Evolutionary conservation across 2,113 vertebrate genomes (phyloP).

Genomic region (Bucco capensis): DNA sequence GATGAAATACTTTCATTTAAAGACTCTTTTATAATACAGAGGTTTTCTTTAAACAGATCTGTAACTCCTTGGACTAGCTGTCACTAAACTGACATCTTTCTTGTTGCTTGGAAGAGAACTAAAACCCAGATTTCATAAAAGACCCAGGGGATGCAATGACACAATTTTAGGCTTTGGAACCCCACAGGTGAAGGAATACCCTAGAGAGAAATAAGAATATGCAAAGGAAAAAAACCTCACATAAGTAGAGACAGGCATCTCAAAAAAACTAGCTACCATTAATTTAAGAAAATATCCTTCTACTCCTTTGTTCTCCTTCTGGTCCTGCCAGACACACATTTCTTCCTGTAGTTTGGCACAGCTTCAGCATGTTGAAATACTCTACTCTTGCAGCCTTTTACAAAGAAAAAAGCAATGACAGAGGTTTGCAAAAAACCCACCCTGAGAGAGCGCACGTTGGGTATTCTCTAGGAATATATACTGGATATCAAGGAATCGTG

Average conservation of each 20-base stretch:
- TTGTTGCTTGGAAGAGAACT: background rate
- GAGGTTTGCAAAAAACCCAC: background rate
- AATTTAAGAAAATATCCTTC: background rate
- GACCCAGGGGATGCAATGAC: background rate
- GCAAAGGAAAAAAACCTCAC: background rate
- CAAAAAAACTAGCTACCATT: background rate
- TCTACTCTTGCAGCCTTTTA: background rate
- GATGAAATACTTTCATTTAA: constrained; percentile 16
- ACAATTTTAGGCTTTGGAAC: background rate
- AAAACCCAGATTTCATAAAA: background rate
- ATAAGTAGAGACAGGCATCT: background rate
- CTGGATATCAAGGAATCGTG: background rate
- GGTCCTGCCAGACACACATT: background rate
- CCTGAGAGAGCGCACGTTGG: background rate
- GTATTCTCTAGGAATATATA: background rate
- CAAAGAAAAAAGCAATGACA: background rate
- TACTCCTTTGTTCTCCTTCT: background rate
- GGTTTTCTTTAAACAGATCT: background rate
- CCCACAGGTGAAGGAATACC: background rate
- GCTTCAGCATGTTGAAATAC: background rate
- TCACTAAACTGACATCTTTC: background rate
- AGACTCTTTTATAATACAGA: background rate
- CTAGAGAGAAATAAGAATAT: background rate
- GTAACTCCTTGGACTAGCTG: background rate
- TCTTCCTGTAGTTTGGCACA: background rate